Base-by-base conservation (phyloP, 2,888 invertebrate genomes). In the Andrena fulva region DNA sequence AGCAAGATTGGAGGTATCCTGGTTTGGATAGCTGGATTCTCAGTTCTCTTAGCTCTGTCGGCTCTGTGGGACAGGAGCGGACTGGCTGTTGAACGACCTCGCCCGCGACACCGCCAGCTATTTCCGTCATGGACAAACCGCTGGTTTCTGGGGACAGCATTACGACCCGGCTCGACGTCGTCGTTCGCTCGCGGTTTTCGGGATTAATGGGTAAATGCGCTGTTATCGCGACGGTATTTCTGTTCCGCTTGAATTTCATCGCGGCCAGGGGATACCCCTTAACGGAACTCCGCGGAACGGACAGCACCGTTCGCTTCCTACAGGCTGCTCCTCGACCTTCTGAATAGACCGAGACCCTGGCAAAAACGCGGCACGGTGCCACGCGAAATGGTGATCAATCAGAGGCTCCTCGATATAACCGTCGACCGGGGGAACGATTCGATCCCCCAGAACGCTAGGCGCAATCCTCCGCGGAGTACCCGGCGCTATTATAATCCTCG, bases 171-270 rank as follows among this genome's bases (percentile, higher is more conserved):
- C 27, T 4, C 52, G 66, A 42, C 29, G 50, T 68, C 67, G 56
- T 60, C 50, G 24, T 7, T 24, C 16, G 48, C 35, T 80, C 12
- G 85, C 68, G 83, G 85, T 84, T 85, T 78, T 83, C 74, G 78
- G 89, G 90, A 89, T 89, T 89, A 91, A 89, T 89, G 63, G 42
- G 68, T 59, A 74, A 74, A 59, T 68, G 72, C 59, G 56, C 50
- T 60, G 56, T 72, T 42, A 50, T 70, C 70, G 63, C 63, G 63
- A 24, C 24, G 52, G 27, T 27, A 72, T 59, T 69, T 70, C 31
- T 16, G 69, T 75, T 66, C 82, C 62, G 20, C 27, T 35, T 50
- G 31, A 35, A 77, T 66, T 77, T 66, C 50, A 50, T 35, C 8
- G 42, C 50, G 31, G 42, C 69, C 31, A 16, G 42, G 56, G 20